These are phyloP conservation scores for Aix galericulata DNA, from an alignment of 2,113 vertebrate genomes.

Conservation along the genomic window DNA sequence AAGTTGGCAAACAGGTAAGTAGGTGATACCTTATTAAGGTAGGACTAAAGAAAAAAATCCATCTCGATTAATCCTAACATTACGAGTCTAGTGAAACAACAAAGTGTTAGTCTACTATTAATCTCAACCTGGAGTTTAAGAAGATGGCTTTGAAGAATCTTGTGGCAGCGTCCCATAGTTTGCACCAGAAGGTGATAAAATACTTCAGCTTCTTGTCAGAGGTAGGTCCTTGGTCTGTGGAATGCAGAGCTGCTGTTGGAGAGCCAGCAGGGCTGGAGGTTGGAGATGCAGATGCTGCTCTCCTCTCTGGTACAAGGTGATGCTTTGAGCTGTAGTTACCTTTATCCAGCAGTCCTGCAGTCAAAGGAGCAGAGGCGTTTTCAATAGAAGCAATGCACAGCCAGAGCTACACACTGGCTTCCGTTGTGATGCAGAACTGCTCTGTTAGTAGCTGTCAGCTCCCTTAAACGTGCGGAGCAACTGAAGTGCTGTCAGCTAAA, in stretches of 20 bases:
- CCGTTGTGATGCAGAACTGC: not conserved
- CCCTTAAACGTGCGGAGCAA: fast-evolving
- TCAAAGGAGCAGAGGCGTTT: not conserved
- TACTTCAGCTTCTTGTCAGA: not conserved
- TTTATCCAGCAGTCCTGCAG: not conserved
- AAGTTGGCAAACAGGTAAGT: constrained; percentile 80
- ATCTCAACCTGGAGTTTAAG: not conserved
- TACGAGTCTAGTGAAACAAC: fast-evolving
- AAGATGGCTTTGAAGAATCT: not conserved
- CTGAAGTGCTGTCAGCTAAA: fast-evolving
- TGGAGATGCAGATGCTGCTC: not conserved
- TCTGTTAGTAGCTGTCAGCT: fast-evolving
- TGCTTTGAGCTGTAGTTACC: not conserved
- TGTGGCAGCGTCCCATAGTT: not conserved
- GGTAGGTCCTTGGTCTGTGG: fast-evolving
- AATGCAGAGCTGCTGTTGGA: too few species aligned
- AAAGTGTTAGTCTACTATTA: fast-evolving
- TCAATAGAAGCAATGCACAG: not conserved
- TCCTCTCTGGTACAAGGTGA: fast-evolving
- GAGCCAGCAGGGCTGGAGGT: fast-evolving
- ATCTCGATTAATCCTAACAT: fast-evolving
- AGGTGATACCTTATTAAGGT: not conserved
- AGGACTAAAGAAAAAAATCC: not conserved
- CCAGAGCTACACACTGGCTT: fast-evolving
- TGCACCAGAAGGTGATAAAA: not conserved